Evolutionary conservation across 2,113 vertebrate species (phyloP).

Genomic region (Petaurus breviceps): DNA sequence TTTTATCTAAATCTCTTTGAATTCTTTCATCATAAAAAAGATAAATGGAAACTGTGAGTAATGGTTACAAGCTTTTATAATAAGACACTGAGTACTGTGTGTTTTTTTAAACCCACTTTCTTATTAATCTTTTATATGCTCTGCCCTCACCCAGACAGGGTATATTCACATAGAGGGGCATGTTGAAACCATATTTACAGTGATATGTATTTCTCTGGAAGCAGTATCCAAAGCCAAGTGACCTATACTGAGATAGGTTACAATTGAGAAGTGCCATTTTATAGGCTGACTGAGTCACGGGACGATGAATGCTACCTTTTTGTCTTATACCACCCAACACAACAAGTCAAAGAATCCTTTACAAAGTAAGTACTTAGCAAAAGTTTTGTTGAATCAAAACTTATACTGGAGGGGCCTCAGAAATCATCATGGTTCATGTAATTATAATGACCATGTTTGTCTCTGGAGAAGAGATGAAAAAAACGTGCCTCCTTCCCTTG

Average conservation of each 20-base stretch:
- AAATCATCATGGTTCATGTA: background rate
- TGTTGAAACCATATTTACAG: background rate
- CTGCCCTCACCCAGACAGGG: background rate
- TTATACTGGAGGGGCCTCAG: background rate
- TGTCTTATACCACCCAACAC: background rate
- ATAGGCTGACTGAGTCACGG: background rate
- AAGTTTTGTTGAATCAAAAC: background rate
- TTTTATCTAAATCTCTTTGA: background rate
- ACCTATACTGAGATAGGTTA: background rate
- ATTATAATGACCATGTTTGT: background rate
- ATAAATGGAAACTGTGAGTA: slow-evolving; percentile 6
- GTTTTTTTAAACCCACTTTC: background rate
- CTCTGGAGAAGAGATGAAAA: background rate
- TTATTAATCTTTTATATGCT: slow-evolving; percentile 4
- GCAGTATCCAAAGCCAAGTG: background rate
- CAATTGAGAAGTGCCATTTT: background rate
- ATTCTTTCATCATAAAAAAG: slow-evolving; percentile 8
- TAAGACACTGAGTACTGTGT: background rate
- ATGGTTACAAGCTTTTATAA: background rate
- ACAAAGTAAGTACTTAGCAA: background rate
- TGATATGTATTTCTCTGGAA: background rate
- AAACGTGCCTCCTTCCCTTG: background rate
- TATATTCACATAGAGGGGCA: background rate
- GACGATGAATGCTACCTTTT: background rate
- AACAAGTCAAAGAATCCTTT: background rate